Conservation (phyloP, 2,113 vertebrate genomes). For the Nerophis lumbriciformis region DNA sequence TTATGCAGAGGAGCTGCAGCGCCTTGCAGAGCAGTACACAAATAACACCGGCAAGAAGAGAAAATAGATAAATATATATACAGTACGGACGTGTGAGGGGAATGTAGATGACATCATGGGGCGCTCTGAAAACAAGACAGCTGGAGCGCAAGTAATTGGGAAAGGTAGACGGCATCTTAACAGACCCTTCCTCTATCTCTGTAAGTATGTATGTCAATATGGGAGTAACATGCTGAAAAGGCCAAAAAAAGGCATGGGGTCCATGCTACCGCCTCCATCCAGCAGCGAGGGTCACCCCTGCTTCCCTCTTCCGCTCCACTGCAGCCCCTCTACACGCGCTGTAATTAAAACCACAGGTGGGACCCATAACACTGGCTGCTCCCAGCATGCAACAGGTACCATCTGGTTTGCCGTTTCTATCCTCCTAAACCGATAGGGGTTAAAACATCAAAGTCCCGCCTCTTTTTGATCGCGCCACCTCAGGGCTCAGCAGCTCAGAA, state of each 20-base stretch:
- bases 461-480: constrained; percentile 70
- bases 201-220: not conserved
- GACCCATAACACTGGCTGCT: constrained; percentile 62
- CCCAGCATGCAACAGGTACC: constrained; percentile 72
- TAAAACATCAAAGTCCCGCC: constrained; percentile 71
- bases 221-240: not conserved
- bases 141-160: constrained; percentile 36
- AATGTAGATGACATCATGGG: constrained; percentile 51
- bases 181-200: constrained; percentile 13
- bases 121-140: constrained; percentile 45
- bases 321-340: constrained; percentile 59
- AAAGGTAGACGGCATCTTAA: constrained; percentile 13
- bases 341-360: constrained; percentile 79
- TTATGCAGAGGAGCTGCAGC: constrained; percentile 61
- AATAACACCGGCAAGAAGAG: constrained; percentile 48
- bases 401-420: constrained; percentile 65
- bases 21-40: constrained; percentile 55
- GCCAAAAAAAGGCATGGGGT: constrained; percentile 11
- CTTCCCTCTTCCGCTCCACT: constrained; percentile 54
- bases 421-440: constrained; percentile 61
- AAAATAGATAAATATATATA: constrained; percentile 29
- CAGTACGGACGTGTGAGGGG: constrained; percentile 39
- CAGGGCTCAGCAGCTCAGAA: constrained; percentile 37
- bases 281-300: constrained; percentile 60
- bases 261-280: constrained; percentile 12